phyloP scores from a whole-genome alignment of 2,797 vertebrate genomes.

The Acanthiza pusilla region DNA sequence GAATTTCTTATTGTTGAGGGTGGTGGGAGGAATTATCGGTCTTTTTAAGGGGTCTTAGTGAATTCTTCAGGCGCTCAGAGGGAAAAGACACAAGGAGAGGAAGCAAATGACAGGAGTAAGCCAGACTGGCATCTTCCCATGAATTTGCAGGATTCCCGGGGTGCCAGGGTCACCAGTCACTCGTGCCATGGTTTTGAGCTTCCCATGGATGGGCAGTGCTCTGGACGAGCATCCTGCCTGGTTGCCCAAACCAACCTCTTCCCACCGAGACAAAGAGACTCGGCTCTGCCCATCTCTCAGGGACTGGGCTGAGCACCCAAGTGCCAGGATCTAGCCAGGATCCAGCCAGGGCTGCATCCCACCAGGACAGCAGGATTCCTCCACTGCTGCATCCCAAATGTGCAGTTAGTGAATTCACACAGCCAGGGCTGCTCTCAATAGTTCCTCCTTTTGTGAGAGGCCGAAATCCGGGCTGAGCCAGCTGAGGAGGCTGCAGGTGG shows the following conservation, averaged over 20 bases:
- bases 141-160: not conserved
- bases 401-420: no score
- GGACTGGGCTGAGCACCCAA: not conserved
- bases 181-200: accelerated
- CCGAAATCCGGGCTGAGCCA: no score
- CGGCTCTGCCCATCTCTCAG: not conserved
- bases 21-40: not conserved
- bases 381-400: not conserved
- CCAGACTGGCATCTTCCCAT: not conserved
- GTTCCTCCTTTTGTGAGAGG: not conserved
- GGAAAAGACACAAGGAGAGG: not conserved
- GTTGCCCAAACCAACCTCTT: not conserved
- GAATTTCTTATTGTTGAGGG: not conserved
- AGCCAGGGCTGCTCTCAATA: not conserved
- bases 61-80: not conserved
- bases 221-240: not conserved
- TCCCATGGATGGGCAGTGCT: accelerated
- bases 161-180: not conserved
- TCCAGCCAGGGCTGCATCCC: not conserved
- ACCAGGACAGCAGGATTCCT: not conserved
- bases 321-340: not conserved
- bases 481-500: not conserved
- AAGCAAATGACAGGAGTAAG: not conserved
- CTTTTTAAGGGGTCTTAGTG: not conserved
- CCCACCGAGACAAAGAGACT: not conserved